These are phyloP conservation scores for Aptenodytes forsteri DNA, from an alignment of 2,113 vertebrate species.

Conservation along the genomic window DNA sequence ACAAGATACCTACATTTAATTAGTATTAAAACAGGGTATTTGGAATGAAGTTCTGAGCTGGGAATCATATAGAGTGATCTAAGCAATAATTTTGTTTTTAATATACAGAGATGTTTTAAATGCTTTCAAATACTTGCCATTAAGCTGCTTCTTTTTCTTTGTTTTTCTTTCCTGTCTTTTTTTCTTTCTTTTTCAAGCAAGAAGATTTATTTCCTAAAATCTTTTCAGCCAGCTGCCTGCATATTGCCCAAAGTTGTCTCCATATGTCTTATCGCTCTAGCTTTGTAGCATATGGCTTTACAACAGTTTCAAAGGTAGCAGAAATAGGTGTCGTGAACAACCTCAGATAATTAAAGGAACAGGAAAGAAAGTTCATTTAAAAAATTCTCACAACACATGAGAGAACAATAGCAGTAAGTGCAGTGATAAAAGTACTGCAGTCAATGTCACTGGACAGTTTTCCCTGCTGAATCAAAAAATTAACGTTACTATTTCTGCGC, in stretches of 20 bases:
- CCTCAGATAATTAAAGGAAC: background rate
- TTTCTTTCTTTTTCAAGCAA: background rate
- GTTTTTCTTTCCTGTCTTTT: background rate
- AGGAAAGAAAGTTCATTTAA: background rate
- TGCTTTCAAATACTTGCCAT: background rate
- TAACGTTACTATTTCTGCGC: background rate
- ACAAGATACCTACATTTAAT: background rate
- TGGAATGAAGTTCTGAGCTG: background rate
- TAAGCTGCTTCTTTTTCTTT: background rate
- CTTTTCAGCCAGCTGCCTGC: background rate
- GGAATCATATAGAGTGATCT: background rate
- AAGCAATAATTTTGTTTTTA: background rate
- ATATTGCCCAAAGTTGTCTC: background rate
- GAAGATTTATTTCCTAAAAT: background rate
- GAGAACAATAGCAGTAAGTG: background rate
- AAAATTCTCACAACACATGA: background rate
- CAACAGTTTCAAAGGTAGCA: background rate
- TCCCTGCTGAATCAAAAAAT: background rate
- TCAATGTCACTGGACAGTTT: background rate
- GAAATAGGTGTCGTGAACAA: background rate
- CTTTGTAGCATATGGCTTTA: background rate
- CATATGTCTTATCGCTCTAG: background rate
- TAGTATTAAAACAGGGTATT: background rate
- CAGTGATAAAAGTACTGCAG: background rate
- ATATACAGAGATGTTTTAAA: background rate